phyloP scores from a whole-genome alignment of 1,140 invertebrate species.

The Apocrypta bakeri region DNA sequence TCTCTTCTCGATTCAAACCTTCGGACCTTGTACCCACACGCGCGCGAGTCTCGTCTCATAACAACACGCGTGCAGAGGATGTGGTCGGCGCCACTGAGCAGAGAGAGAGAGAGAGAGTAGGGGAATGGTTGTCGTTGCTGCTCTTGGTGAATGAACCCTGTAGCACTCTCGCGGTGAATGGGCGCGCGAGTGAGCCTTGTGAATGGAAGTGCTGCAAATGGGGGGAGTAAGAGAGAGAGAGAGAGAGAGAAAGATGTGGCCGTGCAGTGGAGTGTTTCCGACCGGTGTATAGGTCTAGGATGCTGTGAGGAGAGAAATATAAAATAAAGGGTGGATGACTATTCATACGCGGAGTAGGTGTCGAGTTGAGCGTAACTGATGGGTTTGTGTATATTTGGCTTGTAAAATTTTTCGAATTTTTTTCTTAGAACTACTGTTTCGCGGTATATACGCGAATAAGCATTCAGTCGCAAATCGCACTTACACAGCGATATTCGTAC shows the following conservation, averaged over 20 bases:
- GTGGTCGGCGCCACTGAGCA: background rate
- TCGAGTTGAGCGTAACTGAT: too few relatives aligned
- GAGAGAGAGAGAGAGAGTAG: conserved; percentile 41
- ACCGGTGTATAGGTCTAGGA: too few relatives aligned
- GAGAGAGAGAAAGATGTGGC: background rate
- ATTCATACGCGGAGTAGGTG: too few relatives aligned
- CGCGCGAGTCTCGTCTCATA: background rate
- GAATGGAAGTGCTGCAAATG: conserved; percentile 29
- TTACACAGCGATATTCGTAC: background rate
- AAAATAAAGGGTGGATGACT: too few relatives aligned
- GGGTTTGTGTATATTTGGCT: too few relatives aligned
- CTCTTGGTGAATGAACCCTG: conserved; percentile 46
- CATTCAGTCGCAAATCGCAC: too few relatives aligned
- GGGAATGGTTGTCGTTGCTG: conserved; percentile 13
- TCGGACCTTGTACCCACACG: background rate
- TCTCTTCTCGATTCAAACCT: background rate
- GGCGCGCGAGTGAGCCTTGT: conserved; percentile 28
- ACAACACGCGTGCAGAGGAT: conserved; percentile 10
- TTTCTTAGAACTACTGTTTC: too few relatives aligned
- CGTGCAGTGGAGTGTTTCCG: too few relatives aligned
- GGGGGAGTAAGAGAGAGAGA: background rate
- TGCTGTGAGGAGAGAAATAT: too few relatives aligned
- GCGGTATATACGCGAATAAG: too few relatives aligned
- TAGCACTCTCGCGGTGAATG: conserved; percentile 17
- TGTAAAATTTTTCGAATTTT: too few relatives aligned